Percentiles rank a stretch among this genome's conserved stretches.
Conservation (phyloP, 2,888 invertebrate species). For the Lymantria dispar region DNA sequence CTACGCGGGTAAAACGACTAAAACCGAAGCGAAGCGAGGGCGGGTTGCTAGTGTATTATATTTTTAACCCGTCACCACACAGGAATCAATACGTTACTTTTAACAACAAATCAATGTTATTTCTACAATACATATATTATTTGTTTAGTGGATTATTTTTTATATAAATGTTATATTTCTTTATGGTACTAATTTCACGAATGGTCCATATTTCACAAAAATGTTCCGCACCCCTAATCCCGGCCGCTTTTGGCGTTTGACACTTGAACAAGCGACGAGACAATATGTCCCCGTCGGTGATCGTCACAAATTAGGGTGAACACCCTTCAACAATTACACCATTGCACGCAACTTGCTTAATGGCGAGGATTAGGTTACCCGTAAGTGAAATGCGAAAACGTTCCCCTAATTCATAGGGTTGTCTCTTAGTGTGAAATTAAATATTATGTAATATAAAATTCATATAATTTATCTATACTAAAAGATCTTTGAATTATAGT, state of each 20-base stretch:
- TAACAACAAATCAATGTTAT: too few species aligned
- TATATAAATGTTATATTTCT: conserved; percentile 14
- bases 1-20: too few species aligned
- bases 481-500: conserved; percentile 7
- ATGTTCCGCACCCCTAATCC: conserved; percentile 28
- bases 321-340: conserved; percentile 72
- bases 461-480: conserved; percentile 4
- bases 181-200: conserved; percentile 23
- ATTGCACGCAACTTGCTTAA: conserved; percentile 62
- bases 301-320: conserved; percentile 68
- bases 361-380: conserved; percentile 70
- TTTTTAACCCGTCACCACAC: too few species aligned
- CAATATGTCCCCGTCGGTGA: conserved; percentile 53
- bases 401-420: conserved; percentile 42
- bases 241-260: conserved; percentile 53
- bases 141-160: conserved; percentile 3
- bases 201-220: conserved; percentile 25
- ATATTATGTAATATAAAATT: conserved; percentile 18
- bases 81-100: too few species aligned
- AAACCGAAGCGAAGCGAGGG: too few species aligned
- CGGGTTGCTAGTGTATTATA: too few species aligned
- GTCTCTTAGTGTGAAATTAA: conserved; percentile 23
- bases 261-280: conserved; percentile 53
- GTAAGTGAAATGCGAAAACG: conserved; percentile 64
- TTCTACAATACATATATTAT: background rate